Percentiles rank a stretch among this genome's conserved stretches.
phyloP scores from a whole-genome alignment of 2,888 invertebrate genomes.

The Carterocephalus palaemon region DNA sequence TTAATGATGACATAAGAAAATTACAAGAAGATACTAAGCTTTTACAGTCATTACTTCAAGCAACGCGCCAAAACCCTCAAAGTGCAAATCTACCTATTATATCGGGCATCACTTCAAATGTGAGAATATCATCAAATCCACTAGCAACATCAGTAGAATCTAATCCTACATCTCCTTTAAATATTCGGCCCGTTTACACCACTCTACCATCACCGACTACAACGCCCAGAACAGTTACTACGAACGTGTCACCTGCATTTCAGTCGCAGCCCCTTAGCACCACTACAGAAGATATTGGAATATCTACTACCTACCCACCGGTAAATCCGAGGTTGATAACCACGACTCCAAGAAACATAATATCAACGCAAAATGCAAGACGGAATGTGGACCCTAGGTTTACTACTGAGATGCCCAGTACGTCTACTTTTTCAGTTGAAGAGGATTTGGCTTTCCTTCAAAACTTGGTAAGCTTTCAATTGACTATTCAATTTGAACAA shows the following conservation, averaged over 20 bases:
- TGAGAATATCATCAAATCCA: slow-evolving; percentile 64
- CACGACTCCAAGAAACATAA: slow-evolving; percentile 40
- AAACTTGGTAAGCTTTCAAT: slow-evolving; percentile 73
- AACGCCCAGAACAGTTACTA: slow-evolving; percentile 45
- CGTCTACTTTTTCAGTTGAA: slow-evolving; percentile 70
- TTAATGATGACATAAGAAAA: slow-evolving; percentile 58
- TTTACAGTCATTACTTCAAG: slow-evolving; percentile 67
- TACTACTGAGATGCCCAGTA: slow-evolving; percentile 65
- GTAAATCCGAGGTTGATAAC: slow-evolving; percentile 46
- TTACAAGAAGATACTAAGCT: slow-evolving; percentile 65
- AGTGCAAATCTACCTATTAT: slow-evolving; percentile 54
- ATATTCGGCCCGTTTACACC: slow-evolving; percentile 57
- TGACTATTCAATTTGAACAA: background rate
- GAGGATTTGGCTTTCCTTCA: slow-evolving; percentile 81
- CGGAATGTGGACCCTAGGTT: slow-evolving; percentile 40
- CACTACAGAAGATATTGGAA: slow-evolving; percentile 53
- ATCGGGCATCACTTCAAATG: slow-evolving; percentile 65
- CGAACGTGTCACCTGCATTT: slow-evolving; percentile 56
- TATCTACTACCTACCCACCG: slow-evolving; percentile 64
- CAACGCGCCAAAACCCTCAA: slow-evolving; percentile 52
- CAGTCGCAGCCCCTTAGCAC: slow-evolving; percentile 37
- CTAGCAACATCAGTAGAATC: slow-evolving; percentile 58
- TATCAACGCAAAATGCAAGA: slow-evolving; percentile 41
- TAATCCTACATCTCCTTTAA: slow-evolving; percentile 61
- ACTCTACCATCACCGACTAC: slow-evolving; percentile 49